Evolutionary conservation across 2,113 vertebrate species (phyloP).

Genomic region (Phaethon lepturus): DNA sequence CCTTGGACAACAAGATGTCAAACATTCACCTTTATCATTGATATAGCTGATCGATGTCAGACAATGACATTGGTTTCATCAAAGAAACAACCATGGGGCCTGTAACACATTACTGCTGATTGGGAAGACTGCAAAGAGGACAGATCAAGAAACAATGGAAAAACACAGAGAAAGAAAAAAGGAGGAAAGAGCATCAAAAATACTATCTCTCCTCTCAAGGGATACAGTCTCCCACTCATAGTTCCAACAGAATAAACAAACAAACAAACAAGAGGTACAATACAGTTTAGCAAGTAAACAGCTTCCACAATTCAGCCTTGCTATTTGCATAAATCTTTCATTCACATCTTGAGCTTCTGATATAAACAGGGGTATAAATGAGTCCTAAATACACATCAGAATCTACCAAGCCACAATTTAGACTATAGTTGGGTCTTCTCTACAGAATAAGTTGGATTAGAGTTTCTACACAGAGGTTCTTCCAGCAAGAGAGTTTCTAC

Average conservation of each 20-base stretch:
- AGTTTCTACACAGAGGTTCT: not conserved
- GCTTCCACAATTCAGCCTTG: not conserved
- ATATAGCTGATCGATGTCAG: not conserved
- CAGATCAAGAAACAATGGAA: not conserved
- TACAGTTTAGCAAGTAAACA: not conserved
- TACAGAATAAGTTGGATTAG: not conserved
- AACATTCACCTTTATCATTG: not conserved
- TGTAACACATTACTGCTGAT: not conserved
- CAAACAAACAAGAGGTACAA: not conserved
- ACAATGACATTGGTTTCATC: not conserved
- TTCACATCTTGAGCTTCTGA: not conserved
- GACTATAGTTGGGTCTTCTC: not conserved
- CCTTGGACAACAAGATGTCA: not conserved
- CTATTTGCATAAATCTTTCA: not conserved
- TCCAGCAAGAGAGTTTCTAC: not conserved
- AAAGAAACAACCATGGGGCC: not conserved
- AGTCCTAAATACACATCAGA: not conserved
- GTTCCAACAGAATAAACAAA: not conserved
- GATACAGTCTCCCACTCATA: not conserved
- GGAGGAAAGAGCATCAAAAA: not conserved
- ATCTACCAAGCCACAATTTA: not conserved
- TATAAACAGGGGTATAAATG: not conserved
- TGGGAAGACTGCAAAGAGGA: not conserved
- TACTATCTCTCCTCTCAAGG: not conserved
- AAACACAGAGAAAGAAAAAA: not conserved